Evolutionary conservation across 2,888 invertebrate species (phyloP).

Genomic region (Drosophila quinaria): DNA sequence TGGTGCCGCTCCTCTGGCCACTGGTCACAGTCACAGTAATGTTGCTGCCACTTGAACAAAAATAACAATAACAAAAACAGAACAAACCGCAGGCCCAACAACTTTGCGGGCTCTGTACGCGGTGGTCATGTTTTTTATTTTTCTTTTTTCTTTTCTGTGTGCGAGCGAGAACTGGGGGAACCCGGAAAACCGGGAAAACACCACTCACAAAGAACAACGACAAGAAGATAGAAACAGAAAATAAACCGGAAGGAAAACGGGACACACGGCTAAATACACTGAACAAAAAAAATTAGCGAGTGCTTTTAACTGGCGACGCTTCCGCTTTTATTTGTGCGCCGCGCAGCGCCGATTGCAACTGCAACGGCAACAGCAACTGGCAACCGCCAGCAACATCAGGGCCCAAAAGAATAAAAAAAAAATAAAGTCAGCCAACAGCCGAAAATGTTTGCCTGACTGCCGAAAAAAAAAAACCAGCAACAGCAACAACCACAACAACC

Average conservation of each 20-base stretch:
- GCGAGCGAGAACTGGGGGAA: background rate
- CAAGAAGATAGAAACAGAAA: background rate
- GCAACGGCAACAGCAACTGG: conserved; percentile 66
- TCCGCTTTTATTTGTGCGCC: conserved; percentile 74
- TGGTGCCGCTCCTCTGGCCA: background rate
- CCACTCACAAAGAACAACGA: background rate
- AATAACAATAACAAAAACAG: conserved; percentile 28
- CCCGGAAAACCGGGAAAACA: conserved; percentile 1
- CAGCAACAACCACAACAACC: background rate
- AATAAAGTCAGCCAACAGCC: conserved; percentile 36
- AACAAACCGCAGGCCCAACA: conserved; percentile 22
- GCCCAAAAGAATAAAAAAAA: conserved; percentile 32
- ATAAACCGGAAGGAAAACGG: conserved; percentile 7
- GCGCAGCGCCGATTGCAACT: conserved; percentile 74
- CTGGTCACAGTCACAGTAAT: conserved; percentile 34
- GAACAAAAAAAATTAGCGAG: conserved; percentile 28
- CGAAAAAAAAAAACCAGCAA: conserved; percentile 60
- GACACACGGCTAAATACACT: conserved; percentile 3
- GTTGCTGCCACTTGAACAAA: conserved; percentile 50
- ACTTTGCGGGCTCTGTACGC: conserved; percentile 26
- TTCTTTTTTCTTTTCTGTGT: too few relatives aligned
- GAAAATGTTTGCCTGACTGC: conserved; percentile 74
- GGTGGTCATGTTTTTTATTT: conserved; percentile 27
- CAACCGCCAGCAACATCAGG: conserved; percentile 60
- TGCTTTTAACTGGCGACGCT: conserved; percentile 58